Conservation (phyloP, 2,888 invertebrate species). For the Caenorhabditis panamensis region DNA sequence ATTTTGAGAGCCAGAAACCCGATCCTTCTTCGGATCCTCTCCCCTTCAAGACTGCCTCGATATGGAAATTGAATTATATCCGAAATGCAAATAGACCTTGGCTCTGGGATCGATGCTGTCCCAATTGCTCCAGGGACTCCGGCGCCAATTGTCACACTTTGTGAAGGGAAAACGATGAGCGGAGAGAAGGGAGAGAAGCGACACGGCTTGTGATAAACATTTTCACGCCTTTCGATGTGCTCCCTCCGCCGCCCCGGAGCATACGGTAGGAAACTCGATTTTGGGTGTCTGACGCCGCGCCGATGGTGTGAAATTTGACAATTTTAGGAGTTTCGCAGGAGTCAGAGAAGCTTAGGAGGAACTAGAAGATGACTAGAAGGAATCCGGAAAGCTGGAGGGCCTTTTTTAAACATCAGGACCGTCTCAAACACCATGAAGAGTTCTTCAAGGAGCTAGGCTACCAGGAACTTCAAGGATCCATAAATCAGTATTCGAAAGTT, state of each 20-base stretch:
- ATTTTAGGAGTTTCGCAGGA: background rate
- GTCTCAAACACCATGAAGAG: too few species aligned
- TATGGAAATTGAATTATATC: constrained; percentile 53
- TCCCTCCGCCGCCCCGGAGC: background rate
- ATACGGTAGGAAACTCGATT: constrained; percentile 53
- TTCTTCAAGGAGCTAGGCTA: too few species aligned
- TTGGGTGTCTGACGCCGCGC: constrained; percentile 39
- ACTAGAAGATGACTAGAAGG: too few species aligned
- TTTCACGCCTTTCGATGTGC: constrained; percentile 57
- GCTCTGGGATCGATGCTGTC: background rate
- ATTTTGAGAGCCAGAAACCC: too few species aligned
- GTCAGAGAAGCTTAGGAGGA: background rate
- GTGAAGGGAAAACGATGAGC: background rate
- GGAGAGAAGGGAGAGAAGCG: background rate
- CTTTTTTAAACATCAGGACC: too few species aligned
- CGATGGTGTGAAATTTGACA: constrained; percentile 59
- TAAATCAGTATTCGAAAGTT: background rate
- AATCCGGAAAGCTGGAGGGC: too few species aligned
- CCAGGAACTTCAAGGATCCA: too few species aligned
- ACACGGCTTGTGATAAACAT: constrained; percentile 59
- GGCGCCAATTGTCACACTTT: constrained; percentile 56
- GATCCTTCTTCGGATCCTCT: too few species aligned
- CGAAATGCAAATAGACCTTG: constrained; percentile 33
- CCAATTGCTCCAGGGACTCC: background rate
- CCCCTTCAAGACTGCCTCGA: too few species aligned